Evolutionary conservation across 2,797 vertebrate genomes (phyloP).

Genomic region (Avahi laniger): DNA sequence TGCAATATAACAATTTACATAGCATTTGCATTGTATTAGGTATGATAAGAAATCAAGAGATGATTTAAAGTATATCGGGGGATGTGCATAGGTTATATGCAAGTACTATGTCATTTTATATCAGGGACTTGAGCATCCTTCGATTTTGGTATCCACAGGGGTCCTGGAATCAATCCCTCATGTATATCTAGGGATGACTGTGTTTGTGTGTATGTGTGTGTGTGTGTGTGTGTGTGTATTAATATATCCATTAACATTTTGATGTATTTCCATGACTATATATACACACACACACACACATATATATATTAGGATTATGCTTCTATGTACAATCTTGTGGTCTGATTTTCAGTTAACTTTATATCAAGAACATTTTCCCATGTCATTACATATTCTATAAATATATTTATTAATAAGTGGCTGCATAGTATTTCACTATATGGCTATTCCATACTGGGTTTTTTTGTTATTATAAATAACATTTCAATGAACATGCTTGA

Average conservation of each 20-base stretch:
- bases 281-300: background rate
- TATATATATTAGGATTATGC: background rate
- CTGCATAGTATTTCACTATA: slow-evolving; percentile 1
- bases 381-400: background rate
- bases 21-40: background rate
- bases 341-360: slow-evolving; percentile 26
- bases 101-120: background rate
- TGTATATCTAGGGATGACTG: background rate
- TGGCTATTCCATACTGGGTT: background rate
- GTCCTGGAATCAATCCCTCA: background rate
- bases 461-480: background rate
- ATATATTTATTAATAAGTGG: background rate
- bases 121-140: background rate
- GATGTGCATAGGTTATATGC: background rate
- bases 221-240: background rate
- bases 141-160: background rate
- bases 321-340: background rate
- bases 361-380: background rate
- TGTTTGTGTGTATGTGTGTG: background rate
- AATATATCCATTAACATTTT: background rate
- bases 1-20: background rate
- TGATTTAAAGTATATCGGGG: background rate
- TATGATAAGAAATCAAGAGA: background rate
- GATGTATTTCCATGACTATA: background rate
- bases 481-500: background rate